Evolutionary conservation across 2,113 vertebrate genomes (phyloP), one percentile per base, ranked within the genome.

Genomic region (Tragelaphus scriptus): DNA sequence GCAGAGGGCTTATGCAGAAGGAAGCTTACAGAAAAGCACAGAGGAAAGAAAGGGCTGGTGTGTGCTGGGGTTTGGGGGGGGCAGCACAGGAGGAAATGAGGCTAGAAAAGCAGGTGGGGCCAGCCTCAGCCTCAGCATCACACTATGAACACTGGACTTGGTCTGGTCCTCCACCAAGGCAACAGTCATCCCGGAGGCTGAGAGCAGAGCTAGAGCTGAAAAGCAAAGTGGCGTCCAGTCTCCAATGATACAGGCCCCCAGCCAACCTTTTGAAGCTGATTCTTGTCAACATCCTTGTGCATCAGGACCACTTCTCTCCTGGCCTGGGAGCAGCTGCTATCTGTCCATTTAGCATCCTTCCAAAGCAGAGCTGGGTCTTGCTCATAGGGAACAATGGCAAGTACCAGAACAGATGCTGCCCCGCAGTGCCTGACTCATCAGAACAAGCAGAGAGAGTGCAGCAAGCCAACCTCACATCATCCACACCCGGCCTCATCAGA

Each of bases 181-280:
- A 13, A 49, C 89, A 79, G 44, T 91, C 44, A 89, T 84, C 88
- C 94, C 40, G 36, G 68, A 91, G 77, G 47, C 93, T 30, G 40
- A 88, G 61, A 30, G 32, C 6, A 36, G 44, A 92, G 79, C n/a
- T 61, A 7, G 11, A 65, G 36, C 6, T 85, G 56, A 85, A 75
- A 90, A 53, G 91, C 44, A 44, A 44, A 58, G 19, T 16, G 5
- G 68, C 44, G 63, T 82, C 65, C n/a, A 55, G 44, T 59, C 63
- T 23, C 77, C 44, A 59, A 11, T 47, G 56, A 86, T 14, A 28
- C 44, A 87, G 5, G 91, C 85, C 91, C 86, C 47, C 30, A 65
- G 96, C 95, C 95, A 55, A 49, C 71, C 44, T 77, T 82, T 40
- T 93, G 90, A 95, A 91, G 91, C 84, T 95, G 79, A 93, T 96